Conservation (phyloP, 2,113 vertebrate species). For the Phrynosoma blainvillii region DNA sequence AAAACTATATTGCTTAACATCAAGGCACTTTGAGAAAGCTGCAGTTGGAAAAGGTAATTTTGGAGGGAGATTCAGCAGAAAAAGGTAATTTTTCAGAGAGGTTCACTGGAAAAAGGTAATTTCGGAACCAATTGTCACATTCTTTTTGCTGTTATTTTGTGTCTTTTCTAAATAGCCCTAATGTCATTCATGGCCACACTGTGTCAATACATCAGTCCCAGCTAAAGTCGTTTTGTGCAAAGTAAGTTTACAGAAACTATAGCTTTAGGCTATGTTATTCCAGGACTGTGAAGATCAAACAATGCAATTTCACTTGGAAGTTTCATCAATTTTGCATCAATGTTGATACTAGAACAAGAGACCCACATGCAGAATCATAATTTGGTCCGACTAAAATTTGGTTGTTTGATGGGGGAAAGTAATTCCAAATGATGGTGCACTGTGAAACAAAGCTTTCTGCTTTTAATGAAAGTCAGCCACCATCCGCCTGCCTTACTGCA, state of each 20-base stretch:
- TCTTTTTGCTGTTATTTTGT: conserved; percentile 83
- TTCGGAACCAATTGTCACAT: conserved; percentile 84
- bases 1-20: conserved; percentile 90
- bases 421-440: conserved; percentile 74
- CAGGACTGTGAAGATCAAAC: conserved; percentile 88
- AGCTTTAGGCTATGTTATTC: conserved; percentile 88
- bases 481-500: conserved; percentile 46
- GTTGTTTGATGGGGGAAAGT: conserved; percentile 76
- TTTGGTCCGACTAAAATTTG: conserved; percentile 81
- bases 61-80: conserved; percentile 84
- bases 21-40: conserved; percentile 85
- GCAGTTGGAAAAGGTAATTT: conserved; percentile 86
- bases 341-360: conserved; percentile 80
- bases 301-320: conserved; percentile 84
- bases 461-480: conserved; percentile 47
- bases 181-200: conserved; percentile 84
- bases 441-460: conserved; percentile 63
- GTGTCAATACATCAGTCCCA: conserved; percentile 79
- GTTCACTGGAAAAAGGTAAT: conserved; percentile 88
- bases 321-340: conserved; percentile 89
- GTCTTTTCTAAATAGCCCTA: conserved; percentile 85
- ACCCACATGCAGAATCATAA: conserved; percentile 79
- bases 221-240: conserved; percentile 81
- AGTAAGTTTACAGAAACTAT: conserved; percentile 87
- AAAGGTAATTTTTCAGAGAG: conserved; percentile 86